These are phyloP conservation scores for Clarias batrachus DNA, from an alignment of 2,113 vertebrate genomes.

Conservation along the genomic window DNA sequence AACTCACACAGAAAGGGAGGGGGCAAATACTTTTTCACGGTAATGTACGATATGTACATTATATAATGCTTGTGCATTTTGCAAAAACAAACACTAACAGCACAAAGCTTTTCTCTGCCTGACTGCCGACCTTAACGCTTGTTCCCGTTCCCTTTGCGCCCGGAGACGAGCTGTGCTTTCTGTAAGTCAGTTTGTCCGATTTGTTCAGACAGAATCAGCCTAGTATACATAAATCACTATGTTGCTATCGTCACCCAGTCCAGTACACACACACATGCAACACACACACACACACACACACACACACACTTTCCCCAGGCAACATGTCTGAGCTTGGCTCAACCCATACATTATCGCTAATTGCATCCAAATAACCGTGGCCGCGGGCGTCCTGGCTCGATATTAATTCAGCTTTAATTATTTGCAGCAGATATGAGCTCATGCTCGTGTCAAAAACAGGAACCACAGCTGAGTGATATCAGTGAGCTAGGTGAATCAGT, in stretches of 20 bases:
- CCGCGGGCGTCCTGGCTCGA: slow-evolving; percentile 34
- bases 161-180: slow-evolving; percentile 44
- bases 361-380: slow-evolving; percentile 15
- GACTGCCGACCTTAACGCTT: too few relatives aligned
- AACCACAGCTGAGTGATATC: not conserved
- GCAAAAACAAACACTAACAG: too few relatives aligned
- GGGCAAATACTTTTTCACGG: too few relatives aligned
- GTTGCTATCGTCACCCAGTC: not conserved
- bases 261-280: not conserved
- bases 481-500: not conserved
- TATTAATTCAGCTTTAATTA: slow-evolving; percentile 39
- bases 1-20: too few relatives aligned
- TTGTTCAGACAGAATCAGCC: slow-evolving; percentile 34
- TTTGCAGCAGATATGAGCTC: slow-evolving; percentile 32
- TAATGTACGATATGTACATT: too few relatives aligned
- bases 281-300: not conserved
- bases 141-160: slow-evolving; percentile 19
- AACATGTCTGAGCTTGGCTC: not conserved
- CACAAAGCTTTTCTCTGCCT: slow-evolving; percentile 2
- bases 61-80: not conserved
- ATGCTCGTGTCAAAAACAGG: not conserved
- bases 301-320: slow-evolving; percentile 7
- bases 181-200: slow-evolving; percentile 57
- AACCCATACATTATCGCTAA: slow-evolving; percentile 39
- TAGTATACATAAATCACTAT: slow-evolving; percentile 11